Percentiles rank a stretch among this genome's conserved stretches.
Evolutionary conservation across 2,113 vertebrate species (phyloP).

Genomic region (Spea multiplicata): DNA sequence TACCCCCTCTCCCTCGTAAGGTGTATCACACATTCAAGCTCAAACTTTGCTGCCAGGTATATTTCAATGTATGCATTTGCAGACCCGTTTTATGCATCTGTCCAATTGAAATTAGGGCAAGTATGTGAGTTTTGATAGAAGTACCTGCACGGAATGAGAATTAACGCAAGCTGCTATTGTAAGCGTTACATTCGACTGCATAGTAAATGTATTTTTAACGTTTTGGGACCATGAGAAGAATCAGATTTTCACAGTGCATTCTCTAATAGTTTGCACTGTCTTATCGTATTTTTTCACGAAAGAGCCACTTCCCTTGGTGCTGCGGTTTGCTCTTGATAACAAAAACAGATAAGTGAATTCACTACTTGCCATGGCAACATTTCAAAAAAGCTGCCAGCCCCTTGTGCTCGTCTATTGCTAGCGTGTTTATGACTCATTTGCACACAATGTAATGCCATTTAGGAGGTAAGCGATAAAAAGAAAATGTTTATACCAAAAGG

Average conservation of each 20-base stretch:
- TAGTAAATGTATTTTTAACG: not conserved
- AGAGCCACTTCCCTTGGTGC: constrained; percentile 20
- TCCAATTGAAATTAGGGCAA: too few species aligned
- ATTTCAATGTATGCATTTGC: too few species aligned
- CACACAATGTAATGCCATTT: constrained; percentile 23
- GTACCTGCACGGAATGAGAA: too few species aligned
- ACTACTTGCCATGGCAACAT: constrained; percentile 37
- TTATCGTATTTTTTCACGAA: constrained; percentile 29
- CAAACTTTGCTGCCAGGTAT: too few species aligned
- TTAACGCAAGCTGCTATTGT: not conserved
- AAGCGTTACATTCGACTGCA: not conserved
- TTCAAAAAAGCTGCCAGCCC: constrained; percentile 13
- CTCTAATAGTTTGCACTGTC: not conserved
- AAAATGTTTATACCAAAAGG: constrained; percentile 24
- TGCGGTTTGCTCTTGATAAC: constrained; percentile 28
- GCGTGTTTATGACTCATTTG: constrained; percentile 33
- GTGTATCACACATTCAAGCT: too few species aligned
- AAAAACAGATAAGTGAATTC: constrained; percentile 30
- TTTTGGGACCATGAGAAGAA: constrained; percentile 4
- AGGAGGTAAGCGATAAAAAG: not conserved
- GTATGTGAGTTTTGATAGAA: too few species aligned
- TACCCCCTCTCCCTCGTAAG: too few species aligned
- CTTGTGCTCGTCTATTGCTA: constrained; percentile 16
- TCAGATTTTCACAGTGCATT: not conserved
- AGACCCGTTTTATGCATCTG: too few species aligned